phyloP scores from a whole-genome alignment of 64 coral and sea anemone species.

The Stylophora pistillata region DNA sequence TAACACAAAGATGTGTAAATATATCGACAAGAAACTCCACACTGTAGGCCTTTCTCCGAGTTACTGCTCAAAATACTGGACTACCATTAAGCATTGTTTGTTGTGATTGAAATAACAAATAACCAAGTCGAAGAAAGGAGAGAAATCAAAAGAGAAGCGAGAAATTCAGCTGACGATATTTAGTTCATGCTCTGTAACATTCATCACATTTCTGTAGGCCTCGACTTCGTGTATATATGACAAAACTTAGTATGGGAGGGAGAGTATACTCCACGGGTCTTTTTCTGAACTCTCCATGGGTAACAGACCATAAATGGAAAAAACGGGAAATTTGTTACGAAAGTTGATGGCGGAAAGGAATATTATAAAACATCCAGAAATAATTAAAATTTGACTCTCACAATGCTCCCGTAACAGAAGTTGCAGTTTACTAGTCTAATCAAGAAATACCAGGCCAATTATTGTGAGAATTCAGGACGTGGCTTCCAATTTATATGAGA shows the following conservation, averaged over 20 bases:
- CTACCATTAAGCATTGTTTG: background rate
- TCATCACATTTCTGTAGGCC: slow-evolving; percentile 1
- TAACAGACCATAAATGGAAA: background rate
- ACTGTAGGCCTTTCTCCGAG: background rate
- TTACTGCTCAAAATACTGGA: background rate
- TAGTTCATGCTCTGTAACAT: background rate
- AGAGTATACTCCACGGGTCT: background rate
- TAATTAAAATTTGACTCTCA: too few relatives aligned
- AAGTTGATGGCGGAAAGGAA: too few relatives aligned
- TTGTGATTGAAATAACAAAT: slow-evolving; percentile 2
- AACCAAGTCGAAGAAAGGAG: background rate
- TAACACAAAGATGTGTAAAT: background rate
- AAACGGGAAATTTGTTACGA: too few relatives aligned
- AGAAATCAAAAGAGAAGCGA: slow-evolving; percentile 3
- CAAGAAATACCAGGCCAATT: too few relatives aligned
- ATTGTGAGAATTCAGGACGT: too few relatives aligned
- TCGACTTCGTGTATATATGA: background rate
- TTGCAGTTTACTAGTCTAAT: too few relatives aligned
- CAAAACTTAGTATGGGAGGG: background rate
- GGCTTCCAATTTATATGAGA: too few relatives aligned
- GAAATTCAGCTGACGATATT: background rate
- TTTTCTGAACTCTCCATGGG: too few relatives aligned
- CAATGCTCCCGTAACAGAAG: too few relatives aligned
- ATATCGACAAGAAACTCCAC: background rate
- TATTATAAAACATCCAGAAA: too few relatives aligned